A percentile compares a stretch with the other conserved stretches of the same genome.
Evolutionary conservation across 2,797 vertebrate genomes (phyloP).

Genomic region (Mallotus villosus): DNA sequence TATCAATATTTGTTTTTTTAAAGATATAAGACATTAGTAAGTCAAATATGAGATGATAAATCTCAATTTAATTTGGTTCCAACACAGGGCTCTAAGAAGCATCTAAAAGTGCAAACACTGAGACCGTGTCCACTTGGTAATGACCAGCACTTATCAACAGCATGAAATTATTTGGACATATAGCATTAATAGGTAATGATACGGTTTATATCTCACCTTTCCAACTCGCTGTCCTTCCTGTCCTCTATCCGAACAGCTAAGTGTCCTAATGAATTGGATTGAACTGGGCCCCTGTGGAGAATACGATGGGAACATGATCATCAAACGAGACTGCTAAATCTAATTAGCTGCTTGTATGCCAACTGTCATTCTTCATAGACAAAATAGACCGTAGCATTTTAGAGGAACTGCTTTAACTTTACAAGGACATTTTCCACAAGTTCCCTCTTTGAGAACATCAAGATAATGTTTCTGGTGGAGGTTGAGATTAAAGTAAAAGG

Average conservation of each 20-base stretch:
- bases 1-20: no score
- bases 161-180: no score
- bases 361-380: slow-evolving; percentile 6
- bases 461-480: neutral
- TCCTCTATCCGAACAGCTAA: neutral
- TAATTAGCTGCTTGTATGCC: slow-evolving; percentile 1
- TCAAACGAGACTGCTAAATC: neutral
- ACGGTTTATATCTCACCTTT: neutral
- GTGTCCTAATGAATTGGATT: neutral
- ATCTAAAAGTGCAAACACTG: neutral
- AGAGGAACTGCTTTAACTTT: neutral
- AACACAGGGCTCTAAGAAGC: neutral
- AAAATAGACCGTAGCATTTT: neutral
- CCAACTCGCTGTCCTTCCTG: neutral
- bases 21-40: neutral
- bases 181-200: neutral
- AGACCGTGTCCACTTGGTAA: neutral
- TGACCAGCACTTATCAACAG: neutral
- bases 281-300: neutral
- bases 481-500: neutral
- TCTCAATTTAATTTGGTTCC: neutral
- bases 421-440: neutral
- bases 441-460: neutral
- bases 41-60: neutral
- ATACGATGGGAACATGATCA: slow-evolving; percentile 1